Evolutionary conservation across 2,888 invertebrate species (phyloP), one percentile per base, ranked within the genome.

Genomic region (Arrhopalites spinosus): DNA sequence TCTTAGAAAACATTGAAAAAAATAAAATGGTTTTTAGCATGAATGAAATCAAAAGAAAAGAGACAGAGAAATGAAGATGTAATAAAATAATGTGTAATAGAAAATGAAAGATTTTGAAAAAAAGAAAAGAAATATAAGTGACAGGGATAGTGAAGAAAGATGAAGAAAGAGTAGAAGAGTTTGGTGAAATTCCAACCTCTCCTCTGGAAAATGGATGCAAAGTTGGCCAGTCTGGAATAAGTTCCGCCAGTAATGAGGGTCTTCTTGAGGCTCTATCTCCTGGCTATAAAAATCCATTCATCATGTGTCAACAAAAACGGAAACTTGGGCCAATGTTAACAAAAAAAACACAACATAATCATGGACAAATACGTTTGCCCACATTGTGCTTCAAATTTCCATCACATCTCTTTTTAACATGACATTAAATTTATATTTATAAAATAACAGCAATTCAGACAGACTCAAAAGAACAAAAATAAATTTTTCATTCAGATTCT

Each of bases 151-250:
- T 67, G 71, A 72, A 66, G 73, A 73, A 64, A 77, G 69, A 73
- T 53, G 64, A 74, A 63, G 59, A 73, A 63, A 20, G n/a, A n/a
- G n/a, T 53, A 75, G 73, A 76, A 76, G 77, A 81, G 78, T 78
- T 80, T 78, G 82, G 83, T 83, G 73, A 79, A 78, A 78, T 75
- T 89, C 92, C 90, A 92, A 94, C 93, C 93, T 94, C 93, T 90
- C 91, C 90, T 89, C 88, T 90, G 88, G 89, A 89, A 89, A 91
- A 90, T 89, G 90, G 91, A 87, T 92, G 92, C 86, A 93, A 90
- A 84, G 86, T 89, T 85, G 92, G 92, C 92, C 92, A 93, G 88
- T 92, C 92, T 84, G 90, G 90, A 86, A 92, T 90, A 85, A 92
- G 86, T 88, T 91, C 90, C 85, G 88, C 88, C 83, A 91, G 88